Percentiles rank a stretch among this genome's conserved stretches.
Evolutionary conservation across 2,113 vertebrate species (phyloP).

Genomic region (Myrmecobius fasciatus): DNA sequence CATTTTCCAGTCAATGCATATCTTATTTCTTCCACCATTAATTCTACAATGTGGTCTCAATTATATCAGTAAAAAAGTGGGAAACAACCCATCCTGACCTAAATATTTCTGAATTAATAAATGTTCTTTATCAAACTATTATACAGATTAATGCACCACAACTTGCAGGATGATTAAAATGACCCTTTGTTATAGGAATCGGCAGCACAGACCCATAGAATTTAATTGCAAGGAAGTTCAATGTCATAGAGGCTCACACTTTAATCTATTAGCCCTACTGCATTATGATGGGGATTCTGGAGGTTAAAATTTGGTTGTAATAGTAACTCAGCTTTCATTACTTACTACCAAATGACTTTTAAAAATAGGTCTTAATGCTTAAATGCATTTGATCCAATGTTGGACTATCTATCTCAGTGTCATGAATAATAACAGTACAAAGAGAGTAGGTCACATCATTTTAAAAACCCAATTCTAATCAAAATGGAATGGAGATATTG

Average conservation of each 20-base stretch:
- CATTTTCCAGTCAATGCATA: conserved; percentile 87
- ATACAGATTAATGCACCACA: conserved; percentile 85
- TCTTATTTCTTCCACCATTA: conserved; percentile 89
- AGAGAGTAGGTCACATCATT: conserved; percentile 48
- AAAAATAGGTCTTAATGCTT: conserved; percentile 62
- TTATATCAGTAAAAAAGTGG: conserved; percentile 82
- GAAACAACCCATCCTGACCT: conserved; percentile 82
- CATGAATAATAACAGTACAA: conserved; percentile 48
- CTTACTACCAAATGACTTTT: conserved; percentile 53
- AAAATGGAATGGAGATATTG: conserved; percentile 42
- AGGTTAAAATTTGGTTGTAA: conserved; percentile 72
- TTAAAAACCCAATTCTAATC: conserved; percentile 55
- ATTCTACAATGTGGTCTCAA: conserved; percentile 85
- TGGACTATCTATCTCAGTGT: conserved; percentile 37
- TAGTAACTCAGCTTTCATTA: conserved; percentile 66
- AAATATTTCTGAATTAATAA: conserved; percentile 85
- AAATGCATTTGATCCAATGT: conserved; percentile 57
- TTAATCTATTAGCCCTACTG: conserved; percentile 76
- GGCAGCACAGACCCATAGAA: conserved; percentile 74
- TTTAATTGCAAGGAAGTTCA: conserved; percentile 84
- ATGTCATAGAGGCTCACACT: conserved; percentile 76
- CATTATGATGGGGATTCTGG: conserved; percentile 56
- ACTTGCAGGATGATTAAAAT: conserved; percentile 86
- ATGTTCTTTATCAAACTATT: conserved; percentile 86
- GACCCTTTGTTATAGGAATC: conserved; percentile 82